Evolutionary conservation across 2,797 vertebrate species (phyloP), one percentile per base, ranked within the genome.

Genomic region (Glyptemys insculpta): DNA sequence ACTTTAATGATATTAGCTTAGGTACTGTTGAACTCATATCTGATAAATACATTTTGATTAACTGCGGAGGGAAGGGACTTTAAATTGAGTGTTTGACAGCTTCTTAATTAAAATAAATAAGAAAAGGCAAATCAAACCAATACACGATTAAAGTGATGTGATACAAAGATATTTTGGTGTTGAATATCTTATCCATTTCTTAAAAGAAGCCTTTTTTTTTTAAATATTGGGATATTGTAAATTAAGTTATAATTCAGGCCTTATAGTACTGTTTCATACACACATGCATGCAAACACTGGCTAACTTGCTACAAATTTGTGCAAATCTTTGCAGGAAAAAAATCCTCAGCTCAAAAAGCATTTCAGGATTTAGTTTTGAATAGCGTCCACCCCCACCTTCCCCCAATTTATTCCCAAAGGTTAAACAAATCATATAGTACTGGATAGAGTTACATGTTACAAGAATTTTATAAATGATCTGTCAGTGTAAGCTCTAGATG

Each of bases 361-460:
- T 89, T 94, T 92, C 57, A 85, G 50, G 31, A 27, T 76, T 92
- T 91, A 41, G 41, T 86, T 95, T 93, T 94, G 89, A 95, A 72
- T 82, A 97, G 85, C 79, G 72, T 93, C 94, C 86, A 82, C 84
- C 88, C 94, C 62, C 80, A 92, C 92, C 94, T 96, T 94, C 79
- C 78, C 78, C 85, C 81, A 86, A 81, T 89, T 83, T 96, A 95
- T 86, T 96, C 94, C 79, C 37, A 79, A 85, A 95, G 96, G 72
- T 97, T 95, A 97, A 97, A 97, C 95, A 97, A 96, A 94, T 96
- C 92, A 18, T 92, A n/a, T 31, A 93, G 92, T 97, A 87, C 81
- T 90, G 72, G 94, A 91, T 97, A 97, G 89, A 93, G 87, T 97
- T 97, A 91, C 72, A 9, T 4, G 79, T 25, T 94, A 62, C 49